phyloP scores from a whole-genome alignment of 2,113 vertebrate genomes.

The Rhagologus leucostigma region DNA sequence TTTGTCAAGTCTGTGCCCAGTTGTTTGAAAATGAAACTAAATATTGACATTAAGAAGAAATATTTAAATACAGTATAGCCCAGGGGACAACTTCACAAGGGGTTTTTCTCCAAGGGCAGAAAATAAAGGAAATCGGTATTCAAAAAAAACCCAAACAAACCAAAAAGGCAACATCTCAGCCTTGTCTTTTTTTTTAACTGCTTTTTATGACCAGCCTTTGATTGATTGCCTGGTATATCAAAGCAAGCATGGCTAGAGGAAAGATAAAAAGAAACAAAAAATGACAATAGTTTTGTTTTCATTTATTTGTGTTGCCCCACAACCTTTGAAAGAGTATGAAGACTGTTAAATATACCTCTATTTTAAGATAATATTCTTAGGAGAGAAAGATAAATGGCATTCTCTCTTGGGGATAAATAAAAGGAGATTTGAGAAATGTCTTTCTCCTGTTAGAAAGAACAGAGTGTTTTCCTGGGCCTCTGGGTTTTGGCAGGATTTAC shows the following conservation, averaged over 20 bases:
- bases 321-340: neutral
- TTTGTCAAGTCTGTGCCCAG: neutral
- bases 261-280: slow-evolving; percentile 16
- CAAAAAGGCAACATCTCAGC: neutral
- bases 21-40: neutral
- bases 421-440: neutral
- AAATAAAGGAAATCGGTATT: neutral
- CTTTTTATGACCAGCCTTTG: neutral
- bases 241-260: neutral
- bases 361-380: neutral
- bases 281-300: neutral
- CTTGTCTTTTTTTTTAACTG: neutral
- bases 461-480: neutral
- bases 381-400: neutral
- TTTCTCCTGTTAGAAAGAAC: neutral
- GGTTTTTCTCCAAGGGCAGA: neutral
- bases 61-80: neutral
- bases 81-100: neutral
- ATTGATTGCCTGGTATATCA: neutral
- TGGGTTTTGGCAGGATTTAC: neutral
- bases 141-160: neutral
- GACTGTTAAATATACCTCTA: neutral
- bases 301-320: neutral
- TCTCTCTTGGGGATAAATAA: neutral
- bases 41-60: slow-evolving; percentile 1